phyloP scores from a whole-genome alignment of 2,888 invertebrate genomes.

The Elgonia sp. region DNA sequence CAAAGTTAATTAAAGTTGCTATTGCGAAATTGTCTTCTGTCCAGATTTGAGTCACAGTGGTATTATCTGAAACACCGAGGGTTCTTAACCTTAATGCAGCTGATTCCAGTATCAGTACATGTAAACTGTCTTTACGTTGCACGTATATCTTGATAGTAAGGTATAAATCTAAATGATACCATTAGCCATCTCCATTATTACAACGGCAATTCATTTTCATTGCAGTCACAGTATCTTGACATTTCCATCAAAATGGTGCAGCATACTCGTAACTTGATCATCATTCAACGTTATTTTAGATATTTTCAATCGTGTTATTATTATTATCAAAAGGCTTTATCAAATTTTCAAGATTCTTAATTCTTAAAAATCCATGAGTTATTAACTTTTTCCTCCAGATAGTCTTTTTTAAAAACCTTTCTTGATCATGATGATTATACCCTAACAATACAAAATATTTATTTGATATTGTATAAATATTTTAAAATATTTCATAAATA shows the following conservation, averaged over 20 bases:
- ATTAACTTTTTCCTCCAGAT: too few relatives aligned
- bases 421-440: neutral
- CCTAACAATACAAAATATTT: too few relatives aligned
- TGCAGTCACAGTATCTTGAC: slow-evolving; percentile 48
- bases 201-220: slow-evolving; percentile 56
- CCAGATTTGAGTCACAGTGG: neutral
- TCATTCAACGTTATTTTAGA: slow-evolving; percentile 12
- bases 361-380: too few relatives aligned
- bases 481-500: too few relatives aligned
- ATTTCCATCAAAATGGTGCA: slow-evolving; percentile 41
- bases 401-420: too few relatives aligned
- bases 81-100: slow-evolving; percentile 41
- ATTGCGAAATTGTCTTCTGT: too few relatives aligned
- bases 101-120: slow-evolving; percentile 39
- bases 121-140: slow-evolving; percentile 53
- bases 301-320: slow-evolving; percentile 5
- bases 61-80: slow-evolving; percentile 23
- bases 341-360: neutral
- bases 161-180: slow-evolving; percentile 63
- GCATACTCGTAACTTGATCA: neutral
- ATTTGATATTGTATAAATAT: too few relatives aligned
- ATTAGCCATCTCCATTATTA: slow-evolving; percentile 52
- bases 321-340: slow-evolving; percentile 3
- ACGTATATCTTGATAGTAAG: slow-evolving; percentile 46
- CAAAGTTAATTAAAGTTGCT: neutral